Percentiles rank a stretch among this genome's conserved stretches.
phyloP scores from a whole-genome alignment of 2,113 vertebrate species.

The Oriolus oriolus region DNA sequence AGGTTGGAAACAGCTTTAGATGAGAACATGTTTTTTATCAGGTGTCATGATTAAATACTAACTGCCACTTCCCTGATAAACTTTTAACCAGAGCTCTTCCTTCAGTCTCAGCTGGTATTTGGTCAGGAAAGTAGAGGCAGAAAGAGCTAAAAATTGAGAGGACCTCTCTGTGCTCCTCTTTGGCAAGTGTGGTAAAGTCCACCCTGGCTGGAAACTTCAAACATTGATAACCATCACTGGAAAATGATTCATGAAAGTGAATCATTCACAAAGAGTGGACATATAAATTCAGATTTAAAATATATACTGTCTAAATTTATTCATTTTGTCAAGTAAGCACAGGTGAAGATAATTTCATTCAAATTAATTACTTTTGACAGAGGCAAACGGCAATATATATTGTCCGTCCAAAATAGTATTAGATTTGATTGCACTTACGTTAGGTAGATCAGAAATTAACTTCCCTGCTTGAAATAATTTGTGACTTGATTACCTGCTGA shows the following conservation, averaged over 20 bases:
- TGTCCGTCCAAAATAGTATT: conserved; percentile 2
- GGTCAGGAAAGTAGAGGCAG: not conserved
- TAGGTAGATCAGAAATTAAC: conserved; percentile 22
- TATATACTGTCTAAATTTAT: not conserved
- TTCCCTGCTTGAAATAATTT: conserved; percentile 30
- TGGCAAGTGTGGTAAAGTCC: not conserved
- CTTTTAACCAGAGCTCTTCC: not conserved
- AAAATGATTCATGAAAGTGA: not conserved
- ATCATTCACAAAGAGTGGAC: not conserved
- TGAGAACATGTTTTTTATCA: not conserved
- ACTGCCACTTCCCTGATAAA: not conserved
- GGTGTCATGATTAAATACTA: not conserved
- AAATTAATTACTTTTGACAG: not conserved
- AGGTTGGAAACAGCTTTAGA: conserved; percentile 5
- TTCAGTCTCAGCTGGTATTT: not conserved
- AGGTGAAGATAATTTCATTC: not conserved
- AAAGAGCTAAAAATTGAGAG: not conserved
- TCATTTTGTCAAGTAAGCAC: not conserved
- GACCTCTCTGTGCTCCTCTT: not conserved
- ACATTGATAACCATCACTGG: not conserved
- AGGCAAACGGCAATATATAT: not conserved
- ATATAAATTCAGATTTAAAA: not conserved
- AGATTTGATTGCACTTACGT: not conserved
- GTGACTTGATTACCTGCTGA: conserved; percentile 17
- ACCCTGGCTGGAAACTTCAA: not conserved